These are phyloP conservation scores for Agrotis segetum DNA, from an alignment of 2,888 invertebrate genomes.

Conservation along the genomic window DNA sequence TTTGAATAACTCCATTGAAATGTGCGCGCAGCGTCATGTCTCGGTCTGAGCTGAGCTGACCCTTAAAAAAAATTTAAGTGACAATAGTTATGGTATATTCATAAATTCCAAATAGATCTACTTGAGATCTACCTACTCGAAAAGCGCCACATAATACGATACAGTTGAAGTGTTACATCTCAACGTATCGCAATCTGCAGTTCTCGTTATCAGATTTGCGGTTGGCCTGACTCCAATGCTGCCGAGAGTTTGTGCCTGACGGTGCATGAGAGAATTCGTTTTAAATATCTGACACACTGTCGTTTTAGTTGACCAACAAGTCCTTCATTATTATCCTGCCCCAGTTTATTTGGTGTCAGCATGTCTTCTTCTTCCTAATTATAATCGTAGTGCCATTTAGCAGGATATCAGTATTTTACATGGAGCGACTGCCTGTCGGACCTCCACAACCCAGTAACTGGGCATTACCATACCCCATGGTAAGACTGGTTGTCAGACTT, in stretches of 20 bases:
- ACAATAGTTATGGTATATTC: too few species aligned
- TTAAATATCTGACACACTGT: slow-evolving; percentile 43
- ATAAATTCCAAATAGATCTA: background rate
- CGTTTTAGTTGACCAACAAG: background rate
- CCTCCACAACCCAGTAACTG: too few species aligned
- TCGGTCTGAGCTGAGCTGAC: too few species aligned
- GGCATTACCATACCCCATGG: too few species aligned
- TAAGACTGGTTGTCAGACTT: too few species aligned
- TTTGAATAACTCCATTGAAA: too few species aligned
- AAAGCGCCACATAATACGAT: background rate
- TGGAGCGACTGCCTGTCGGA: too few species aligned
- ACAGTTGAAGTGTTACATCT: slow-evolving; percentile 28
- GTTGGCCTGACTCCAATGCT: slow-evolving; percentile 66
- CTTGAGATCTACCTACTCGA: background rate
- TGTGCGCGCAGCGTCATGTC: too few species aligned
- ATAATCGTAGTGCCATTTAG: background rate
- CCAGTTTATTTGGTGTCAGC: background rate
- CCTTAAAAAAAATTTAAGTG: too few species aligned
- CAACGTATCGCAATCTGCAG: slow-evolving; percentile 48
- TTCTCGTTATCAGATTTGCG: slow-evolving; percentile 63
- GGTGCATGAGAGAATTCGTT: slow-evolving; percentile 53
- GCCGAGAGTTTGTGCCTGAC: slow-evolving; percentile 43
- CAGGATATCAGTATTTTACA: too few species aligned
- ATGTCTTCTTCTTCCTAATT: background rate
- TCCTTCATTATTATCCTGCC: too few species aligned